Evolutionary conservation across 1,140 invertebrate genomes (phyloP).

Genomic region (Formica exsecta): DNA sequence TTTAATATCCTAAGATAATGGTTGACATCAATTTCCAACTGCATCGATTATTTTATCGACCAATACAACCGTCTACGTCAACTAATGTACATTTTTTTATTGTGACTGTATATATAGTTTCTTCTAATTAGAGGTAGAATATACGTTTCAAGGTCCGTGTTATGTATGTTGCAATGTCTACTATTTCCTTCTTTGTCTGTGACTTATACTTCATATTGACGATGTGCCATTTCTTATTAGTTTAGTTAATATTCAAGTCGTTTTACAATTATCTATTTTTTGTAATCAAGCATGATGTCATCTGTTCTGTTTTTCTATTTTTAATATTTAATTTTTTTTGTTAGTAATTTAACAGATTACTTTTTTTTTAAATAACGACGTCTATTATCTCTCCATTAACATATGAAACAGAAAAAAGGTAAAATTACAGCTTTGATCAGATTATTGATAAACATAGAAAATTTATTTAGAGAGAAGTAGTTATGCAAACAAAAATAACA

Average conservation of each 20-base stretch:
- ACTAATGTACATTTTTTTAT: slow-evolving; percentile 17
- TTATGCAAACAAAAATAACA: too few species aligned
- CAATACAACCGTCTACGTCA: not conserved
- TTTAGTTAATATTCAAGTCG: slow-evolving; percentile 4
- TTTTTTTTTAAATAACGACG: not conserved
- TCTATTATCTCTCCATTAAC: not conserved
- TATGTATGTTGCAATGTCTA: not conserved
- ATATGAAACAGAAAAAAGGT: not conserved
- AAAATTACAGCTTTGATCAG: not conserved
- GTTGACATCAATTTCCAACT: not conserved
- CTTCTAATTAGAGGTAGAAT: slow-evolving; percentile 27
- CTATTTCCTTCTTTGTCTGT: slow-evolving; percentile 1
- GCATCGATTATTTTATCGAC: not conserved
- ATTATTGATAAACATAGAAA: too few species aligned
- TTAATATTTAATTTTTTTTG: slow-evolving; percentile 17
- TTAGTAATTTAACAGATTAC: not conserved
- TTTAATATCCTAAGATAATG: not conserved
- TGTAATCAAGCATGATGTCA: slow-evolving; percentile 30
- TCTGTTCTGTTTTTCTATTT: slow-evolving; percentile 12
- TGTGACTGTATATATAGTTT: not conserved
- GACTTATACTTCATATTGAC: slow-evolving; percentile 17
- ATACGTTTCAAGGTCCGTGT: not conserved
- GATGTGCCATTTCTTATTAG: slow-evolving; percentile 28
- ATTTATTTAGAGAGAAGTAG: too few species aligned
- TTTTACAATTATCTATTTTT: slow-evolving; percentile 34